A percentile compares a stretch with the other conserved stretches of the same genome.
These are phyloP conservation scores for Lineus longissimus DNA, from an alignment of 1,140 invertebrate species.

Conservation along the genomic window DNA sequence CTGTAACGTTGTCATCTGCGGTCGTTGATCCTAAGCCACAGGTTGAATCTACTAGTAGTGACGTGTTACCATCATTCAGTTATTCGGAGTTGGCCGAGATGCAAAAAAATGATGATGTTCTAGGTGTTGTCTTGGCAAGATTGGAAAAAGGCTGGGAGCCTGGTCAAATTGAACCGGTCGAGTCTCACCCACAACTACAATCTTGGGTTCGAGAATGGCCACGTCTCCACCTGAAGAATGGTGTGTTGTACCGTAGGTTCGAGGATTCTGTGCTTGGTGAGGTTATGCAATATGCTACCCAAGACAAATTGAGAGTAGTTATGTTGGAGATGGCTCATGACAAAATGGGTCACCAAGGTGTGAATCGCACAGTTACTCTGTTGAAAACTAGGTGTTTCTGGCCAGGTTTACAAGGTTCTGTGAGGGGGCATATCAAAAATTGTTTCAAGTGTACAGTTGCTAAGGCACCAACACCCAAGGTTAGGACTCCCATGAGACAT, in stretches of 20 bases:
- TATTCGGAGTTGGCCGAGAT: not conserved
- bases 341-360: slow-evolving; percentile 17
- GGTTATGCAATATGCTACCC: not conserved
- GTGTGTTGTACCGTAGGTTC: too few species aligned
- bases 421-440: slow-evolving; percentile 8
- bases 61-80: not conserved
- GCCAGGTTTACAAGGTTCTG: slow-evolving; percentile 7
- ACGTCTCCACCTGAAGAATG: too few species aligned
- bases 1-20: too few species aligned
- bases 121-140: not conserved
- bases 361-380: slow-evolving; percentile 6
- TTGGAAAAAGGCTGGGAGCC: not conserved
- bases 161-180: not conserved
- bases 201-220: not conserved
- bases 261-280: too few species aligned
- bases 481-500: not conserved
- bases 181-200: not conserved
- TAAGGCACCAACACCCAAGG: slow-evolving; percentile 1
- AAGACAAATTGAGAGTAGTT: not conserved
- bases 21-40: too few species aligned
- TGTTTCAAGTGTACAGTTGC: not conserved
- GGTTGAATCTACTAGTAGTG: too few species aligned
- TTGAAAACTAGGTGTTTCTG: slow-evolving; percentile 14
- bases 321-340: slow-evolving; percentile 1
- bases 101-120: not conserved